phyloP scores from a whole-genome alignment of 2,888 invertebrate species.

The Polymixis flavicincta region DNA sequence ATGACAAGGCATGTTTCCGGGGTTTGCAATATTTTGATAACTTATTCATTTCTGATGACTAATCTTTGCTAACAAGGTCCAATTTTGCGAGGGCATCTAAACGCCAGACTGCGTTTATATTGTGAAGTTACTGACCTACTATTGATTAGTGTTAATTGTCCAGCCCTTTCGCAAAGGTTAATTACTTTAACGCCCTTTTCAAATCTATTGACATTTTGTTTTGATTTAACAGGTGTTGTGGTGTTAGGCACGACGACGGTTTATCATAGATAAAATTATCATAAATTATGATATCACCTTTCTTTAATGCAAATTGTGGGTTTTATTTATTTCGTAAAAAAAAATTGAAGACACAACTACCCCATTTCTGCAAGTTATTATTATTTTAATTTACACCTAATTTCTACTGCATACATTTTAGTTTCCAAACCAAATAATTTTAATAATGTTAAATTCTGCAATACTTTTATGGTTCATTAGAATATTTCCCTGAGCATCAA shows the following conservation, averaged over 20 bases:
- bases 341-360: conserved; percentile 21
- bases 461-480: background rate
- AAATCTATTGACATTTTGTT: conserved; percentile 30
- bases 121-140: conserved; percentile 66
- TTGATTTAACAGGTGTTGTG: conserved; percentile 26
- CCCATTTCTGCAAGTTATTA: background rate
- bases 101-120: conserved; percentile 55
- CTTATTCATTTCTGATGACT: conserved; percentile 80
- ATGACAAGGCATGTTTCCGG: conserved; percentile 8
- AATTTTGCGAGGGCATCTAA: conserved; percentile 66
- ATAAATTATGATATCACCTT: conserved; percentile 9
- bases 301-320: background rate
- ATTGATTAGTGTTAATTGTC: conserved; percentile 62
- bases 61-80: conserved; percentile 77
- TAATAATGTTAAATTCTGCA: background rate
- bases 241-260: background rate
- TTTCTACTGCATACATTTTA: background rate
- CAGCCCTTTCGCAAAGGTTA: conserved; percentile 61
- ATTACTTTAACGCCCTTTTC: conserved; percentile 43
- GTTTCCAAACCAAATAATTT: background rate
- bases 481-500: background rate
- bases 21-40: conserved; percentile 60
- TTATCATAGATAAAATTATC: conserved; percentile 25
- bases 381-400: background rate
- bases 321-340: background rate